Percentiles rank a stretch among this genome's conserved stretches.
These are phyloP conservation scores for Crenichthys baileyi DNA, from an alignment of 2,797 vertebrate species.

Conservation along the genomic window DNA sequence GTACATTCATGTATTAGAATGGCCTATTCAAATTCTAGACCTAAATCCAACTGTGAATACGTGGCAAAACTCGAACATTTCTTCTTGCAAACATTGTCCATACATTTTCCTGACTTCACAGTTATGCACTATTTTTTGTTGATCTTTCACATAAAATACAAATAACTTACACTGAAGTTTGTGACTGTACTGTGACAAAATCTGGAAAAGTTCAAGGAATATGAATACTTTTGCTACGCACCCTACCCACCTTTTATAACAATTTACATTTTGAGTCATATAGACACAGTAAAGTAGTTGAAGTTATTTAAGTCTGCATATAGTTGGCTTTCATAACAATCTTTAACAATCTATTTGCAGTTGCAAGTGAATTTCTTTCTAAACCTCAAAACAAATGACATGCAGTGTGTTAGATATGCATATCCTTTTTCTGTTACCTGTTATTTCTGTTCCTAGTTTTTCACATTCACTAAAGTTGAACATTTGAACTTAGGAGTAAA, in stretches of 20 bases:
- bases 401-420: neutral
- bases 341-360: neutral
- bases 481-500: neutral
- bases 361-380: neutral
- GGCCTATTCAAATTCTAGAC: too few species aligned
- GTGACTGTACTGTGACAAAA: neutral
- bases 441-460: neutral
- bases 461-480: neutral
- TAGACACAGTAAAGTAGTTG: neutral
- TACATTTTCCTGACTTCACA: too few species aligned
- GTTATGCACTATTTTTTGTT: neutral
- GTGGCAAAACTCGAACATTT: neutral
- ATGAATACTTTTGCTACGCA: neutral
- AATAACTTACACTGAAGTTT: neutral
- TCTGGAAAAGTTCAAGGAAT: neutral
- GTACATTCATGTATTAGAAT: too few species aligned
- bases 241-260: neutral
- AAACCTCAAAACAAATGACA: neutral
- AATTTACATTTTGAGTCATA: neutral
- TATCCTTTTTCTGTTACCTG: neutral
- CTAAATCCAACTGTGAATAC: too few species aligned
- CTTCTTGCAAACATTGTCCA: neutral
- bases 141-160: neutral
- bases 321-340: neutral
- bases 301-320: constrained; percentile 1